phyloP scores from a whole-genome alignment of 2,888 invertebrate species.

The Sympetrum striolatum region DNA sequence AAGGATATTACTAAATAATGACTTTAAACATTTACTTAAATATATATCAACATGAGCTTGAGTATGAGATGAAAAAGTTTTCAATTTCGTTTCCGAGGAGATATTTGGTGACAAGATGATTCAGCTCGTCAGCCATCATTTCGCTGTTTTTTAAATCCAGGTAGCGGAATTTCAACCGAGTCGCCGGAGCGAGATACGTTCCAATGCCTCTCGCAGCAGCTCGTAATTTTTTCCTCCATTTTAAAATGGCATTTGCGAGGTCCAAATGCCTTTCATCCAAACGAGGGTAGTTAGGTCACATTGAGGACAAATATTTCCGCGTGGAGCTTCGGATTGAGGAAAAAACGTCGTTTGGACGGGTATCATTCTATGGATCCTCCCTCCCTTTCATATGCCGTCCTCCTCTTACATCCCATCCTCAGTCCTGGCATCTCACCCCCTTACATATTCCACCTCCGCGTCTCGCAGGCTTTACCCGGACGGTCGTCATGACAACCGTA shows the following conservation, averaged over 20 bases:
- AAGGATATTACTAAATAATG: too few species aligned
- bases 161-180: too few species aligned
- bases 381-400: background rate
- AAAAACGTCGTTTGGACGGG: background rate
- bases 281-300: background rate
- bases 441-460: conserved; percentile 9
- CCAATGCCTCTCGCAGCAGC: too few species aligned
- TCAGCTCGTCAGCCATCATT: too few species aligned
- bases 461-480: conserved; percentile 39
- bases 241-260: background rate
- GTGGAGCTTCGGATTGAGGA: background rate
- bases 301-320: background rate
- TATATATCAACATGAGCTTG: too few species aligned
- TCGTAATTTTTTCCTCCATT: background rate
- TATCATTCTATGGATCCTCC: background rate
- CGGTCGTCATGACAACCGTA: conserved; percentile 41
- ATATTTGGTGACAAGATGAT: too few species aligned
- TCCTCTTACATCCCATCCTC: background rate
- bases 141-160: too few species aligned
- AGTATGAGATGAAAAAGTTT: too few species aligned
- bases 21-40: too few species aligned
- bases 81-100: too few species aligned
- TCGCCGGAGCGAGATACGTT: too few species aligned
- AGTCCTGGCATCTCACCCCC: background rate
- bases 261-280: background rate